These are phyloP conservation scores for Athene cunicularia DNA, from an alignment of 2,113 vertebrate genomes.

Conservation along the genomic window DNA sequence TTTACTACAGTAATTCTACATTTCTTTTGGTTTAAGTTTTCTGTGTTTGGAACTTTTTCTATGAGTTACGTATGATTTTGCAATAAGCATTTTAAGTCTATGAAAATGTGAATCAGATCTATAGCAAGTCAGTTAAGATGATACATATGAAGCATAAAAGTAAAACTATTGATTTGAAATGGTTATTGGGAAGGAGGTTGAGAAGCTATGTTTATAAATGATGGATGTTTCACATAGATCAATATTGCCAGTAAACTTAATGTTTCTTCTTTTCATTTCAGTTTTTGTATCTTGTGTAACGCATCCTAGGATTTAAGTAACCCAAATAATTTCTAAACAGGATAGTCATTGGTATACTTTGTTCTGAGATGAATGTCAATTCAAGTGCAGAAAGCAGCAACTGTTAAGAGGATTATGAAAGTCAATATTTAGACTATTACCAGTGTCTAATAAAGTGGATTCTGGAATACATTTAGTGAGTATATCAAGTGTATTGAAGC, in stretches of 20 bases:
- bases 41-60: background rate
- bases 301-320: background rate
- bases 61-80: background rate
- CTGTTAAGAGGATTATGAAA: background rate
- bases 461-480: background rate
- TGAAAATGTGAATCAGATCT: background rate
- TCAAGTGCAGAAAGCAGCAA: constrained; percentile 10
- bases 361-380: background rate
- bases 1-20: background rate
- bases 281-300: background rate
- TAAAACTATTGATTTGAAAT: constrained; percentile 8
- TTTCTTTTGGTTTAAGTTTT: background rate
- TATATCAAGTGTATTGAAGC: background rate
- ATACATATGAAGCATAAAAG: background rate
- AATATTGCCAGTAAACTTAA: background rate
- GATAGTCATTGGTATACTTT: background rate
- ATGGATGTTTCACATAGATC: background rate
- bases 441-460: background rate
- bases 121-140: background rate
- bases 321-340: background rate
- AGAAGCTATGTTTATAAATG: background rate
- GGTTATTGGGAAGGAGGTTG: background rate
- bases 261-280: background rate
- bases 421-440: constrained; percentile 13
- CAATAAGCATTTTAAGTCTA: background rate